Evolutionary conservation across 1,140 invertebrate species (phyloP), one percentile per base, ranked within the genome.

Genomic region (Plodia interpunctella): DNA sequence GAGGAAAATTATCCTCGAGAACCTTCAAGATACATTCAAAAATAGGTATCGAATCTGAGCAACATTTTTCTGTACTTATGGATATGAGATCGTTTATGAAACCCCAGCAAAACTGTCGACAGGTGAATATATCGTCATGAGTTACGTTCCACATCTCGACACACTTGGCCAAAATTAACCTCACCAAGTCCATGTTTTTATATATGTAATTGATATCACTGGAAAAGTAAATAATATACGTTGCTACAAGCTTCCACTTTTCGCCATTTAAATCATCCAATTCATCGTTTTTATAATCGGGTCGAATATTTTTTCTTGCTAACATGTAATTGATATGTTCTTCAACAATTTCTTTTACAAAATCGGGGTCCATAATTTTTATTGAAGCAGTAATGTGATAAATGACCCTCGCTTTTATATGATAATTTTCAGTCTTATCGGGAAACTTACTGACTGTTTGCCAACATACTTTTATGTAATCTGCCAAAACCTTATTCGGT

Each of bases 231-330:
- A 68, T 55, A 21, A 83, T 67, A 50, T 72, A 82, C 57, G 59
- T 68, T 0, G 66, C 60, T 2, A 60, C 57, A 38, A 86, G 67
- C 0, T 55, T 49, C 79, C 78, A 86, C 59, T 74, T 76, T 2
- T 59, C 51, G 13, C 10, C 10, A 35, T 35, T 35, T 9, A 35
- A 35, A 9, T 9, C 32, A 13, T 35, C 32, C 13, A 35, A 35
- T 35, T 9, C 32, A 11, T 35, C 2, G 9, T 35, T 35, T 35
- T 13, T 13, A 13, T 35, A 35, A 2, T 35, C 9, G 9, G 32
- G 32, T 2, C 13, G 17, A 52, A 49, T 65, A 50, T 20, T 53
- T 38, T 19, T 63, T 25, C 66, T n/a, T 15, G 56, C 57, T 20
- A 72, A 59, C 57, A 74, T 69, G 32, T 59, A 52, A 25, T 71